These are phyloP conservation scores for Latrodectus elegans DNA, from an alignment of 2,888 invertebrate genomes.

Conservation along the genomic window DNA sequence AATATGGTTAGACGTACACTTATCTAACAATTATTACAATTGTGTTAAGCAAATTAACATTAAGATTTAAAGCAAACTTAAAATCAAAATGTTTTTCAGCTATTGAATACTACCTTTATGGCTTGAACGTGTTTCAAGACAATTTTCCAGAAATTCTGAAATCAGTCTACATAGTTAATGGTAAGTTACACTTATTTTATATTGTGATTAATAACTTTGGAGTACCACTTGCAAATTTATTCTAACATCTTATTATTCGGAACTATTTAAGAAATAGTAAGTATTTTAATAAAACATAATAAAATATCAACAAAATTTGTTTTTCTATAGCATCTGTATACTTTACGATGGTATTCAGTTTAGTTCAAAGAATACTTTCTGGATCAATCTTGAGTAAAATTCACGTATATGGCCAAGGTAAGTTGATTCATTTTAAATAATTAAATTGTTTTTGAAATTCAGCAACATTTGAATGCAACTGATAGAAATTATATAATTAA, in stretches of 20 bases:
- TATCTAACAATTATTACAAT: no score
- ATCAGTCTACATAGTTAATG: neutral
- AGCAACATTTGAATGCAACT: no score
- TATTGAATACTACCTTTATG: neutral
- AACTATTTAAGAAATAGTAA: neutral
- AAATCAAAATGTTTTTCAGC: neutral
- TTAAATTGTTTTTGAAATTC: no score
- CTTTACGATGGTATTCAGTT: neutral
- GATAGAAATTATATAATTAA: no score
- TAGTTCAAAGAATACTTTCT: neutral
- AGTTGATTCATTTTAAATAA: neutral
- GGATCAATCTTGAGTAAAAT: neutral
- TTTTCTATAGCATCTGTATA: neutral
- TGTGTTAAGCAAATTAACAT: no score
- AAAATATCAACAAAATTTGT: no score
- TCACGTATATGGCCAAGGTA: slow-evolving; percentile 16
- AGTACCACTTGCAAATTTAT: neutral
- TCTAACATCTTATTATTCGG: neutral
- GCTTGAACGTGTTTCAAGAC: neutral
- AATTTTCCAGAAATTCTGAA: slow-evolving; percentile 19
- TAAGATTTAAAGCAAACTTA: no score
- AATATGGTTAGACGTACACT: no score
- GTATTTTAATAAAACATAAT: neutral
- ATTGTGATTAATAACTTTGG: neutral
- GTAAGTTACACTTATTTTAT: slow-evolving; percentile 15